Conservation (phyloP, 2,113 vertebrate species). For the Nymphicus hollandicus region DNA sequence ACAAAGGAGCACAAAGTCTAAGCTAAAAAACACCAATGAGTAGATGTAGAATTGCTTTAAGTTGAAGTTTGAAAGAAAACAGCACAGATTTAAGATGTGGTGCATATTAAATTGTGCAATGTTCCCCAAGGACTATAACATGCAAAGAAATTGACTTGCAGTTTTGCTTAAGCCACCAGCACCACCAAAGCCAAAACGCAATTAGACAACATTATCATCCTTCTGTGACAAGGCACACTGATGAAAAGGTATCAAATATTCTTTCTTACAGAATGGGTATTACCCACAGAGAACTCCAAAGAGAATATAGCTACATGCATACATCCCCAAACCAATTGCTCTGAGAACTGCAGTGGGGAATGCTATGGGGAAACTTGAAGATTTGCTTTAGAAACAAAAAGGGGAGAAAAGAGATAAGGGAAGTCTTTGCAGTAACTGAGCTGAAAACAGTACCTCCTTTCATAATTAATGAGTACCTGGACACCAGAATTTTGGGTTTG, state of each 20-base stretch:
- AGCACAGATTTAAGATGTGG: not conserved
- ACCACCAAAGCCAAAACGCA: not conserved
- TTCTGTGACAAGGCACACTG: not conserved
- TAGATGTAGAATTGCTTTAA: not conserved
- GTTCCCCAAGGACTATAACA: not conserved
- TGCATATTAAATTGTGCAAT: not conserved
- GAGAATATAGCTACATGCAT: fast-evolving
- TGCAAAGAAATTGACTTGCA: not conserved
- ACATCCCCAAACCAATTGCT: not conserved
- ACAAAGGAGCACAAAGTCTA: not conserved
- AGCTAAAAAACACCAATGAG: not conserved
- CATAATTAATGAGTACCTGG: not conserved
- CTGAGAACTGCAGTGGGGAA: not conserved
- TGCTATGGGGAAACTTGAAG: not conserved
- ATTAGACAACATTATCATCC: not conserved
- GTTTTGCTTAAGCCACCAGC: not conserved
- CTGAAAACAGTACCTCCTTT: not conserved
- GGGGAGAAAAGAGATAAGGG: not conserved
- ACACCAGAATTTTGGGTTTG: not conserved
- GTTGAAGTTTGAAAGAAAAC: not conserved
- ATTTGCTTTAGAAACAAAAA: not conserved
- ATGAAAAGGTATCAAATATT: not conserved
- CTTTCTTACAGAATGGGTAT: not conserved
- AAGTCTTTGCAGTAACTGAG: not conserved
- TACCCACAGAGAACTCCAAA: not conserved